phyloP scores from a whole-genome alignment of 1,140 invertebrate genomes.

The Zaprionus davidi region DNA sequence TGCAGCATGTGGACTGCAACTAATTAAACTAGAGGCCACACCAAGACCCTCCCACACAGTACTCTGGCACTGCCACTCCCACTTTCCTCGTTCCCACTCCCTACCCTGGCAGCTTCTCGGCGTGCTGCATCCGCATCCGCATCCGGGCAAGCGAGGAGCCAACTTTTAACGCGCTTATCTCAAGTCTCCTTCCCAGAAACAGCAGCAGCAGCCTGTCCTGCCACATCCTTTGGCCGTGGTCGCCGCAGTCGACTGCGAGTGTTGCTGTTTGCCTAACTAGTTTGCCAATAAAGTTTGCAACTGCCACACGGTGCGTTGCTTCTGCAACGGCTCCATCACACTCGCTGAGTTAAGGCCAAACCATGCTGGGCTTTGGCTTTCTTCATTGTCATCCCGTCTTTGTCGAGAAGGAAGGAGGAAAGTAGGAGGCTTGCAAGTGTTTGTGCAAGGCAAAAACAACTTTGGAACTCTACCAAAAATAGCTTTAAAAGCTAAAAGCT shows the following conservation, averaged over 20 bases:
- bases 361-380: constrained; percentile 8
- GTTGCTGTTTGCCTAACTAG: constrained; percentile 74
- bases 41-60: not conserved
- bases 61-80: not conserved
- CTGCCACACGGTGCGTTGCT: constrained; percentile 53
- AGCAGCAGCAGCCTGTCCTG: constrained; percentile 4
- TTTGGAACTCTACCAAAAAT: not conserved
- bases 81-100: not conserved
- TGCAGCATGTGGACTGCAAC: constrained; percentile 57
- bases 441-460: constrained; percentile 6
- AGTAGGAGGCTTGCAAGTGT: not conserved
- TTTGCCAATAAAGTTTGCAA: constrained; percentile 70
- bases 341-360: constrained; percentile 15
- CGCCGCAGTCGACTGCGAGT: constrained; percentile 19
- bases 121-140: constrained; percentile 1
- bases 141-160: constrained; percentile 17
- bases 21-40: constrained; percentile 67
- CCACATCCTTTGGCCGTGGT: constrained; percentile 15
- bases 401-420: not conserved
- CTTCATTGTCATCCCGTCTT: not conserved
- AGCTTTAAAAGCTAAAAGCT: not conserved
- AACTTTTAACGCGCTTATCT: constrained; percentile 73
- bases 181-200: constrained; percentile 6
- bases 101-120: not conserved
- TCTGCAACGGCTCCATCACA: constrained; percentile 36